A percentile compares a stretch with the other conserved stretches of the same genome.
phyloP scores from a whole-genome alignment of 2,797 vertebrate genomes.

The Sebastes alutus region DNA sequence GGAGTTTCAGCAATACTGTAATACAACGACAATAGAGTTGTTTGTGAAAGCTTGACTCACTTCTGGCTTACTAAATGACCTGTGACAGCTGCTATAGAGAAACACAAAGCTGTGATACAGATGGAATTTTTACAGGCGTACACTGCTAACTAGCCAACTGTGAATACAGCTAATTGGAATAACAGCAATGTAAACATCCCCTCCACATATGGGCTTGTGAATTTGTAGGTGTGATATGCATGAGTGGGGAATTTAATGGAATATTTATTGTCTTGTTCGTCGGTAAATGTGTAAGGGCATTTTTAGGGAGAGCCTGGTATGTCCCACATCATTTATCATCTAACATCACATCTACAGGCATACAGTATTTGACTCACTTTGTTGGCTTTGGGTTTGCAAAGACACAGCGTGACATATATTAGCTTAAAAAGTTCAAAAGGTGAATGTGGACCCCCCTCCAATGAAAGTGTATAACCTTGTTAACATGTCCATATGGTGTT shows the following conservation, averaged over 20 bases:
- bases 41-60: constrained; percentile 35
- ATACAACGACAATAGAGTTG: constrained; percentile 24
- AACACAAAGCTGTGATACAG: constrained; percentile 49
- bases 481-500: too few relatives aligned
- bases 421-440: not conserved
- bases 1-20: not conserved
- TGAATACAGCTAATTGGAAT: constrained; percentile 65
- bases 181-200: constrained; percentile 22
- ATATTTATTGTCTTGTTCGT: constrained; percentile 18
- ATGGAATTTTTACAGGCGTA: constrained; percentile 50
- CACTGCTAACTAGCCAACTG: constrained; percentile 52
- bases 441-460: not conserved
- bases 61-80: constrained; percentile 46
- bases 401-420: not conserved
- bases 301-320: not conserved
- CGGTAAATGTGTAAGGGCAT: not conserved
- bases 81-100: constrained; percentile 50
- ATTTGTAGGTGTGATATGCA: constrained; percentile 19
- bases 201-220: constrained; percentile 9
- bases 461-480: too few relatives aligned
- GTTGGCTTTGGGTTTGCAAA: not conserved
- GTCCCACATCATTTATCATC: not conserved
- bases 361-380: not conserved
- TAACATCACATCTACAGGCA: not conserved
- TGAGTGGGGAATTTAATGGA: constrained; percentile 23